These are phyloP conservation scores for Macrophya annulata DNA, from an alignment of 2,888 invertebrate genomes.

Conservation along the genomic window DNA sequence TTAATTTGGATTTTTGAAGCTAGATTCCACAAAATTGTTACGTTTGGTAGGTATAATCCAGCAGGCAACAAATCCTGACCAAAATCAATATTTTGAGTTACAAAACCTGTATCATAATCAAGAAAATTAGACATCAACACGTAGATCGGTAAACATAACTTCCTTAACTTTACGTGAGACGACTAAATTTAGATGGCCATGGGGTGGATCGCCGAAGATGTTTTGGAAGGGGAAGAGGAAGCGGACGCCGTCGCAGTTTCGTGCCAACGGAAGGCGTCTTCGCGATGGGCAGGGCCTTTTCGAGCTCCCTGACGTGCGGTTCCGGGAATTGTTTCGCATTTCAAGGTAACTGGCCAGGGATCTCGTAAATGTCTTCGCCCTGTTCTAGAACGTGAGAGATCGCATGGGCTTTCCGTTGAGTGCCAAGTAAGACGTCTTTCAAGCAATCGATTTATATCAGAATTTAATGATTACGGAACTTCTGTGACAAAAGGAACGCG, in stretches of 20 bases:
- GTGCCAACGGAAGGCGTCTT: constrained; percentile 54
- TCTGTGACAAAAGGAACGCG: too few species aligned
- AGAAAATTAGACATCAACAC: too few species aligned
- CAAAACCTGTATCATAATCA: too few species aligned
- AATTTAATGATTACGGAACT: too few species aligned
- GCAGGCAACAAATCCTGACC: too few species aligned
- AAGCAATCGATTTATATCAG: not conserved
- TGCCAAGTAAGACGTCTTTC: not conserved
- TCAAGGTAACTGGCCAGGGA: not conserved
- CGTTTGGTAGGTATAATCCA: too few species aligned
- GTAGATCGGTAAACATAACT: not conserved
- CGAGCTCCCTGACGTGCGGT: constrained; percentile 53
- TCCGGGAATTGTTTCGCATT: constrained; percentile 52
- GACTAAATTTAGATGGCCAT: not conserved
- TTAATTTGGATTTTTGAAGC: too few species aligned
- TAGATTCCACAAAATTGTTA: too few species aligned
- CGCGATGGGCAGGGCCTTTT: constrained; percentile 58
- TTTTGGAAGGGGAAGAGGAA: not conserved
- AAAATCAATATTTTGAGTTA: too few species aligned
- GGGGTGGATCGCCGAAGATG: not conserved
- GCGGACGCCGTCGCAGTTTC: constrained; percentile 1
- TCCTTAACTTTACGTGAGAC: not conserved
- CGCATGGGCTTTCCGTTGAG: constrained; percentile 35
- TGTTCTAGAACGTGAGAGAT: constrained; percentile 40
- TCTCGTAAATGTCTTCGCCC: not conserved